phyloP scores from a whole-genome alignment of 2,888 invertebrate species.

The Oligia fasciuncula region DNA sequence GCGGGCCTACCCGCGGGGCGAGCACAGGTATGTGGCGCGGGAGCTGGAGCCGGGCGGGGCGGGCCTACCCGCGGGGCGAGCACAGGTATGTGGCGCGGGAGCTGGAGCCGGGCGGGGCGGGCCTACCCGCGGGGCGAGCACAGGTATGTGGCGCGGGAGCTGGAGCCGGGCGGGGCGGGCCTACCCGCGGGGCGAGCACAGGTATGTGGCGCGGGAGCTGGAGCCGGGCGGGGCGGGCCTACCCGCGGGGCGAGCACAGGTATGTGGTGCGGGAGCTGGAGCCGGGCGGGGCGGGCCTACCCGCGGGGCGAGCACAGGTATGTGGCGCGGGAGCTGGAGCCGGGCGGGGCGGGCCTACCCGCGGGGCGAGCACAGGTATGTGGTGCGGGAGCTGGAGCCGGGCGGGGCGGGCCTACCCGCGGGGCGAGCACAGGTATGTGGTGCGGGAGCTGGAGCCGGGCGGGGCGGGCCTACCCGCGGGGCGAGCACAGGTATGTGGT shows the following conservation, averaged over 20 bases:
- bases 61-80: too few relatives aligned
- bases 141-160: not conserved
- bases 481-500: not conserved
- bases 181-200: too few relatives aligned
- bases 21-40: too few relatives aligned
- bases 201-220: not conserved
- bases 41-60: too few relatives aligned
- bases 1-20: too few relatives aligned
- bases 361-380: not conserved
- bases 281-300: too few relatives aligned
- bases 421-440: not conserved
- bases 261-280: not conserved
- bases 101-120: too few relatives aligned
- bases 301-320: not conserved
- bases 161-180: too few relatives aligned
- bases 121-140: too few relatives aligned
- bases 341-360: not conserved
- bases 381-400: not conserved
- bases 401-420: not conserved
- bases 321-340: not conserved
- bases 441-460: not conserved
- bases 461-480: not conserved
- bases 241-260: slow-evolving; percentile 3
- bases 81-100: too few relatives aligned
- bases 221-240: slow-evolving; percentile 1